Percentiles rank a stretch among this genome's conserved stretches.
phyloP scores from a whole-genome alignment of 2,113 vertebrate genomes.

The Cebus imitator region DNA sequence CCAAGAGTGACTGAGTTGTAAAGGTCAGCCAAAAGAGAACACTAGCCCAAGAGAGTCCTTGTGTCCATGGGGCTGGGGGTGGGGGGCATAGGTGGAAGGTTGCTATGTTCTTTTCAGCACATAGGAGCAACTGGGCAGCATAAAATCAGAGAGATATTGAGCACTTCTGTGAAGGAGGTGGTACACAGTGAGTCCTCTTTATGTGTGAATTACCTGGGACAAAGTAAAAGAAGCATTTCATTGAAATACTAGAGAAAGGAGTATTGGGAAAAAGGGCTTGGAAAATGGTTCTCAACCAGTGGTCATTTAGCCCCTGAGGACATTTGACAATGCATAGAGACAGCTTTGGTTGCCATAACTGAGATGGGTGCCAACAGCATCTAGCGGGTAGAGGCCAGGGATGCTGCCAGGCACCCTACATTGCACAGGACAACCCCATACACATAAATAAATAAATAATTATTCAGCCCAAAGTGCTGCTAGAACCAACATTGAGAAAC shows the following conservation, averaged over 20 bases:
- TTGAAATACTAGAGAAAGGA: background rate
- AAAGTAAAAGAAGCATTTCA: background rate
- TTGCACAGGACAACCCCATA: background rate
- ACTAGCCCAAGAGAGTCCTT: background rate
- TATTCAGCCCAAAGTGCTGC: background rate
- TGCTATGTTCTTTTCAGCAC: background rate
- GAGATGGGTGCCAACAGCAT: background rate
- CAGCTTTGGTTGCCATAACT: background rate
- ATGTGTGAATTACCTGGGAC: background rate
- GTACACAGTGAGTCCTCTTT: background rate
- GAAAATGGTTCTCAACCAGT: background rate
- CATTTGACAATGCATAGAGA: background rate
- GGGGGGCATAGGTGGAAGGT: background rate
- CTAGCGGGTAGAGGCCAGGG: background rate
- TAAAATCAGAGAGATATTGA: background rate
- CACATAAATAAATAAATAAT: no score
- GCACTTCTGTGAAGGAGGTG: background rate
- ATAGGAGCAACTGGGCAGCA: background rate
- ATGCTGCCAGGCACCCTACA: background rate
- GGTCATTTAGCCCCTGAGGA: background rate
- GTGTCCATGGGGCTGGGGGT: background rate
- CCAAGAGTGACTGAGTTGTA: rapidly evolving
- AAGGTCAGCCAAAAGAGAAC: background rate
- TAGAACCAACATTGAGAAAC: background rate
- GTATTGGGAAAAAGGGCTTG: background rate